These are phyloP conservation scores for Abscondita cerata DNA, from an alignment of 2,888 invertebrate species.

Conservation along the genomic window DNA sequence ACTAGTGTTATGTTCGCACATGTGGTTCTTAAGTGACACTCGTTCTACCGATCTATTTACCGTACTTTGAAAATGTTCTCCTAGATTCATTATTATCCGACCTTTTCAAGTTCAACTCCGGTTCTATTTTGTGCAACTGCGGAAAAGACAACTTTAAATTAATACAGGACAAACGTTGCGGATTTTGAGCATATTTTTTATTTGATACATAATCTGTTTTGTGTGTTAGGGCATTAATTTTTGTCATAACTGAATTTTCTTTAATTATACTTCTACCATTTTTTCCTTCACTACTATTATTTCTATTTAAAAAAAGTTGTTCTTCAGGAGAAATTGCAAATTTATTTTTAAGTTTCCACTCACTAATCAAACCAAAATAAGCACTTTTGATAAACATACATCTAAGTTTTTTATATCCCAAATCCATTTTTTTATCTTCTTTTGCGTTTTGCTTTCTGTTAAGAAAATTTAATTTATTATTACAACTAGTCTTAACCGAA, in stretches of 20 bases:
- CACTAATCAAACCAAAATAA: conserved; percentile 44
- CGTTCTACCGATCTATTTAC: too few relatives aligned
- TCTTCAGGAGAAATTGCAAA: conserved; percentile 29
- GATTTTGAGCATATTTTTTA: conserved; percentile 20
- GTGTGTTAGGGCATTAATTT: conserved; percentile 19
- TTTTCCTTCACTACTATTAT: conserved; percentile 61
- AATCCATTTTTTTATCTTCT: conserved; percentile 45
- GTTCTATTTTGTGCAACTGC: conserved; percentile 21
- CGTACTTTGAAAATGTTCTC: background rate
- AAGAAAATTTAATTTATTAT: conserved; percentile 50
- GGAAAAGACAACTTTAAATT: conserved; percentile 25
- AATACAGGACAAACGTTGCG: conserved; percentile 20
- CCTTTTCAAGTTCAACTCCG: conserved; percentile 6
- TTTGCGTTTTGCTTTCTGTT: conserved; percentile 53
- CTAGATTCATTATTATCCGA: background rate
- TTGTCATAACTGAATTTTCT: conserved; percentile 45
- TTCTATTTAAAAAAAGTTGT: background rate
- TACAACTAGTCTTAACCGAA: conserved; percentile 40
- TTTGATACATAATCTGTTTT: conserved; percentile 12
- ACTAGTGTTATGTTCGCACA: too few relatives aligned
- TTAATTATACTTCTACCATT: conserved; percentile 64
- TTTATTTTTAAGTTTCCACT: conserved; percentile 43
- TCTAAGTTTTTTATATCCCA: conserved; percentile 26
- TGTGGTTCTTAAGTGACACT: too few relatives aligned
- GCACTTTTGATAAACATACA: conserved; percentile 30